Base-by-base conservation (phyloP, 2,113 vertebrate genomes). In the Silurus asotus region DNA sequence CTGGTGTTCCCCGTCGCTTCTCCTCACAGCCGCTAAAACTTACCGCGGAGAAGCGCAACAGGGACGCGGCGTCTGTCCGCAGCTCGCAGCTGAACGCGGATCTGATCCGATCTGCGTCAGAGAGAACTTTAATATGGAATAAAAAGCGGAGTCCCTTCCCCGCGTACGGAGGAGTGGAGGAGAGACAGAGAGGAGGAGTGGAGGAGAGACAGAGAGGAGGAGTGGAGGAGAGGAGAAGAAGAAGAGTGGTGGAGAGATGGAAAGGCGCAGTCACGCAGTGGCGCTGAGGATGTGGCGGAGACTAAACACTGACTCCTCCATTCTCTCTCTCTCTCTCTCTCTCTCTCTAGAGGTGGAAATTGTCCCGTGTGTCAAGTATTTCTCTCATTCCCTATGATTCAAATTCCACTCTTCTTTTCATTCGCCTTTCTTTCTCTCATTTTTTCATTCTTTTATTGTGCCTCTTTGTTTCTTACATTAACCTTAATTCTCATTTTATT, bases 41-140 rank as follows among this genome's bases (percentile, higher is more conserved):
- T 88, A 56, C 70, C 80, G 80, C 83, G 10, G 23, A 19, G 64
- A 79, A 83, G 85, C 70, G 89, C 89, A 90, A 90, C 89, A 90
- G 89, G 87, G 81, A 86, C 82, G 77, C 65, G 11, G 45, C 17
- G 75, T 28, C 20, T 62, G 25, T 2, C 17, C 10, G 51, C 28
- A 17, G 5, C 17, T n/a, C 8, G 9, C 23, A 10, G 64, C n/a
- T 8, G 1, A 65, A 48, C 6, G 25, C 0, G 2, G 1, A 61
- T 51, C 67, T 4, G 28, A 0, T 17, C 19, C 7, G 25, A 25
- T 11, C n/a, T 28, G 56, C 45, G 9, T 17, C 37, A 53, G 70
- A 28, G 45, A 0, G 20, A 75, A 84, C 83, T 84, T 84, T 84
- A 37, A 37, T 51, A 28, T 0, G 23, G 23, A 28, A 64, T 56